Percentiles rank a stretch among this genome's conserved stretches.
Conservation (phyloP, 2,888 invertebrate species). For the Hecatera dysodea region DNA sequence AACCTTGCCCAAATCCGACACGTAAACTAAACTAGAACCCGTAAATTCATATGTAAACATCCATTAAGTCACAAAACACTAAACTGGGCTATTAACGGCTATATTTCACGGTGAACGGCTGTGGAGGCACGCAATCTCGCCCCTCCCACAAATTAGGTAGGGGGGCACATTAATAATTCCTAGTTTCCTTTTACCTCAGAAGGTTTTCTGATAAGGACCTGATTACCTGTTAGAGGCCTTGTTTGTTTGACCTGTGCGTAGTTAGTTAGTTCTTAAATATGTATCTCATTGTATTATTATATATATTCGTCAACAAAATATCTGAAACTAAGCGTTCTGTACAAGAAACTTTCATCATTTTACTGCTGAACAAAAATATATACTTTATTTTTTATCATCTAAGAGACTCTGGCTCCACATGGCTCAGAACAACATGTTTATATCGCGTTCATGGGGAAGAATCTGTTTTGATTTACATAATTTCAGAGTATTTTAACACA, state of each 20-base stretch:
- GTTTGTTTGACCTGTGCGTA: constrained; percentile 25
- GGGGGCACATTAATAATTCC: constrained; percentile 59
- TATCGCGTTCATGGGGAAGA: too few relatives aligned
- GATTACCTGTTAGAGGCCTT: constrained; percentile 42
- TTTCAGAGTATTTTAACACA: too few relatives aligned
- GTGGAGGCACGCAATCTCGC: constrained; percentile 60
- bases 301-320: neutral
- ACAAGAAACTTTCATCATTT: neutral
- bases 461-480: too few relatives aligned
- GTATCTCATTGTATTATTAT: neutral
- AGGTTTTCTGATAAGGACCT: constrained; percentile 46
- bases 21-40: constrained; percentile 31
- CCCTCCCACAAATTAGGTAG: constrained; percentile 45
- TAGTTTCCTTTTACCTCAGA: constrained; percentile 59
- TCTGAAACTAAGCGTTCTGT: neutral
- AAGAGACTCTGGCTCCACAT: too few relatives aligned
- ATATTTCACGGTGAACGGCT: constrained; percentile 72
- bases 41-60: constrained; percentile 39
- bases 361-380: neutral
- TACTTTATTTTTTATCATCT: too few relatives aligned
- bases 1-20: neutral
- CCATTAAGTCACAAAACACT: constrained; percentile 58
- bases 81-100: constrained; percentile 67
- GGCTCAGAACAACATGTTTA: too few relatives aligned
- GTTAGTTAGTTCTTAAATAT: neutral